These are phyloP conservation scores for Sialia sialis DNA, from an alignment of 2,113 vertebrate species.

Conservation along the genomic window DNA sequence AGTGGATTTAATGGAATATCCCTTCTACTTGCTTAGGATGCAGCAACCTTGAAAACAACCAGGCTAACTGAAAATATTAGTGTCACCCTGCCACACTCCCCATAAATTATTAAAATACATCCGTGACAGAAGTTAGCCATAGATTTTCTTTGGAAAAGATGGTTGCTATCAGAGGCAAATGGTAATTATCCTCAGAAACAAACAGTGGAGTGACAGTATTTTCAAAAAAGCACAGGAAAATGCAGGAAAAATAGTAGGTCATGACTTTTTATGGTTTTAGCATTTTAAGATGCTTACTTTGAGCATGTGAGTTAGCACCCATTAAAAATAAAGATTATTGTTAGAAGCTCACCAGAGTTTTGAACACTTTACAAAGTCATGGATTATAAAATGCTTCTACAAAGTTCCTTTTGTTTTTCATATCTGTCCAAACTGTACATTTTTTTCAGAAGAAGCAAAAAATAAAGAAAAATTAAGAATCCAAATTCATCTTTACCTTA, in stretches of 20 bases:
- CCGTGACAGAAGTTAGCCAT: neutral
- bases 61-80: neutral
- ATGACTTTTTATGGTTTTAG: neutral
- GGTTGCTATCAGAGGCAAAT: neutral
- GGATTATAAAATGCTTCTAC: neutral
- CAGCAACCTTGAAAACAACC: neutral
- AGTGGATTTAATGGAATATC: neutral
- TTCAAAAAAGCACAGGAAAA: neutral
- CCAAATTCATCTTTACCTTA: neutral
- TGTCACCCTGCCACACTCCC: neutral
- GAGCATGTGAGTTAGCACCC: neutral
- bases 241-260: neutral
- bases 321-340: neutral
- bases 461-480: neutral
- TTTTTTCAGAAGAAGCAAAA: neutral
- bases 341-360: neutral
- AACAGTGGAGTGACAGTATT: neutral
- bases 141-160: neutral
- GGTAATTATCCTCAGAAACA: neutral
- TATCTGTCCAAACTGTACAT: neutral
- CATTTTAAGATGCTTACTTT: neutral
- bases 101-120: neutral
- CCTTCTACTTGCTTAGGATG: neutral
- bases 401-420: neutral
- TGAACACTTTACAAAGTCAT: neutral